A percentile compares a stretch with the other conserved stretches of the same genome.
Evolutionary conservation across 1,140 invertebrate species (phyloP).

Genomic region (Drosophila tsacasi): DNA sequence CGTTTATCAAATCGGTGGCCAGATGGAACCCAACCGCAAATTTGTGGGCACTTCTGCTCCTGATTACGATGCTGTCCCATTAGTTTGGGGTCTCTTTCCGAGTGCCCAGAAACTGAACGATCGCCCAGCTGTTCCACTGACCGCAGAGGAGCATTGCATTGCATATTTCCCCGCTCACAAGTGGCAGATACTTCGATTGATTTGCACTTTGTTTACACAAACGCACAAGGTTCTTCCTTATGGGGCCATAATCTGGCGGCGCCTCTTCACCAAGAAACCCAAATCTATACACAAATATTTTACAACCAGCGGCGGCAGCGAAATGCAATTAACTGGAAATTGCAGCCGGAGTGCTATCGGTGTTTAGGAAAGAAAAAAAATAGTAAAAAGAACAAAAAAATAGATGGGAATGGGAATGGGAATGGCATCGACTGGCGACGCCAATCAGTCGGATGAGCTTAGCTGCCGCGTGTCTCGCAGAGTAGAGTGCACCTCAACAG

Average conservation of each 20-base stretch:
- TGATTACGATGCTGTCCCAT: slow-evolving; percentile 26
- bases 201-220: slow-evolving; percentile 56
- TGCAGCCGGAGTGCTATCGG: slow-evolving; percentile 40
- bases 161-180: slow-evolving; percentile 12
- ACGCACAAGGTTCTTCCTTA: slow-evolving; percentile 58
- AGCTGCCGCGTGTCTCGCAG: slow-evolving; percentile 43
- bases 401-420: slow-evolving; percentile 3
- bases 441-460: slow-evolving; percentile 62
- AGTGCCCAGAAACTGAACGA: neutral
- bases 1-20: slow-evolving; percentile 34
- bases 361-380: slow-evolving; percentile 8
- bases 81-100: neutral
- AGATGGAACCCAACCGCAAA: slow-evolving; percentile 45
- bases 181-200: slow-evolving; percentile 58
- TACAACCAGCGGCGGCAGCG: slow-evolving; percentile 39
- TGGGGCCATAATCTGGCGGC: slow-evolving; percentile 51
- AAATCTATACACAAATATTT: slow-evolving; percentile 63
- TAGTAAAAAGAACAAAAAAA: neutral
- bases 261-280: slow-evolving; percentile 47
- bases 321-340: slow-evolving; percentile 61
- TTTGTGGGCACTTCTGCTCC: slow-evolving; percentile 36
- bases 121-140: slow-evolving; percentile 32
- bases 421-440: slow-evolving; percentile 28
- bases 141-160: slow-evolving; percentile 16
- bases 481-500: slow-evolving; percentile 19